Percentiles rank a stretch among this genome's conserved stretches.
Evolutionary conservation across 2,797 vertebrate species (phyloP).

Genomic region (Syngnathus acus): DNA sequence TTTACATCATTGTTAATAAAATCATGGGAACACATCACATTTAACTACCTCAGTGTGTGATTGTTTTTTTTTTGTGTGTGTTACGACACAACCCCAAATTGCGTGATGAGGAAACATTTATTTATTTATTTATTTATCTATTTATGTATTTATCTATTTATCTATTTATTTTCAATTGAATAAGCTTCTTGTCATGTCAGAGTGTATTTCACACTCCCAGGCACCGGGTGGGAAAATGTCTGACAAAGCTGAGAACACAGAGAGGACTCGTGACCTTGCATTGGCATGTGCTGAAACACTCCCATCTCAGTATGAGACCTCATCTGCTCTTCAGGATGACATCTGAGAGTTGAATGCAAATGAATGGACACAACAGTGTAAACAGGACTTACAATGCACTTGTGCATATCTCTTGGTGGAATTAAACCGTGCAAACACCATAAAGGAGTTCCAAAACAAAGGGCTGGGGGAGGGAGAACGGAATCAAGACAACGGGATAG

Average conservation of each 20-base stretch:
- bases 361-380: constrained; percentile 41
- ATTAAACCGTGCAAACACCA: constrained; percentile 61
- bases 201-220: background rate
- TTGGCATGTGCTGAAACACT: constrained; percentile 21
- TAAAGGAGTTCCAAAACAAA: constrained; percentile 49
- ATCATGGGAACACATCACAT: constrained; percentile 33
- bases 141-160: background rate
- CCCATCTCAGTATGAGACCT: constrained; percentile 26
- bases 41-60: constrained; percentile 15
- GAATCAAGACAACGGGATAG: constrained; percentile 7
- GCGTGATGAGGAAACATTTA: background rate
- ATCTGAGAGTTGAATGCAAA: constrained; percentile 36
- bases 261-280: constrained; percentile 28
- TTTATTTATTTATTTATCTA: background rate
- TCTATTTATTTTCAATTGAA: background rate
- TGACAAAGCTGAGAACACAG: constrained; percentile 13
- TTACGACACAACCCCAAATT: background rate
- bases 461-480: constrained; percentile 16
- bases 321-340: constrained; percentile 22
- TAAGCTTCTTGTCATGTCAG: background rate
- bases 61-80: no score
- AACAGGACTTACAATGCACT: constrained; percentile 54
- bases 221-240: constrained; percentile 21
- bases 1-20: constrained; percentile 40
- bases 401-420: constrained; percentile 43